Evolutionary conservation across 2,888 invertebrate genomes (phyloP).

Genomic region (Sylvicola fuscatus): DNA sequence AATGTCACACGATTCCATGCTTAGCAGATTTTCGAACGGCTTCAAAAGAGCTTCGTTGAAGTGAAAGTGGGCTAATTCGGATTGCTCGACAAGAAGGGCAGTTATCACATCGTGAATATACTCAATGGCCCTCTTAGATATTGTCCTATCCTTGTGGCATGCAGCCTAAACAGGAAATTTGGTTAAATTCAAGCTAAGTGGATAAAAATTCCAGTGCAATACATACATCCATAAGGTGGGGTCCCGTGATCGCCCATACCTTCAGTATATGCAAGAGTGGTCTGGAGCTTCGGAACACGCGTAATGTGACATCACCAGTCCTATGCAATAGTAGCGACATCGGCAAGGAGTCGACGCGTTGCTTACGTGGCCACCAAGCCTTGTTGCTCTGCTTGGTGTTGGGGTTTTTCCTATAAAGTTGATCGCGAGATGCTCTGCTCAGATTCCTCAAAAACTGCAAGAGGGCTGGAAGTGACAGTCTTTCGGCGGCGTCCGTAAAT

Average conservation of each 20-base stretch:
- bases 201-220: background rate
- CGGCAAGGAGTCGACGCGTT: slow-evolving; percentile 26
- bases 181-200: background rate
- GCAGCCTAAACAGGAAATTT: slow-evolving; percentile 41
- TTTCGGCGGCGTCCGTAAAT: slow-evolving; percentile 73
- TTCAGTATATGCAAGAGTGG: slow-evolving; percentile 83
- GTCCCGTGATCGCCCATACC: slow-evolving; percentile 80
- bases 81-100: slow-evolving; percentile 64
- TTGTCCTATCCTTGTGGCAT: slow-evolving; percentile 70
- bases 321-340: slow-evolving; percentile 50
- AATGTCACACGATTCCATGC: slow-evolving; percentile 78
- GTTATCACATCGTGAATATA: slow-evolving; percentile 86
- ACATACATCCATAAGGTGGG: slow-evolving; percentile 77
- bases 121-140: slow-evolving; percentile 78
- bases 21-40: slow-evolving; percentile 85
- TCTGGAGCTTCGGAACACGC: slow-evolving; percentile 66
- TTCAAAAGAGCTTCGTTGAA: slow-evolving; percentile 89
- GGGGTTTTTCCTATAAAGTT: slow-evolving; percentile 28
- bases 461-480: slow-evolving; percentile 66
- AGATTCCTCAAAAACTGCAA: slow-evolving; percentile 64
- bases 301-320: slow-evolving; percentile 72
- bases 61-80: slow-evolving; percentile 82
- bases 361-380: slow-evolving; percentile 26
- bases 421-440: slow-evolving; percentile 67
- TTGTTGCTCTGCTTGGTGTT: slow-evolving; percentile 26